Evolutionary conservation across 2,113 vertebrate genomes (phyloP).

Genomic region (Hippocampus comes): DNA sequence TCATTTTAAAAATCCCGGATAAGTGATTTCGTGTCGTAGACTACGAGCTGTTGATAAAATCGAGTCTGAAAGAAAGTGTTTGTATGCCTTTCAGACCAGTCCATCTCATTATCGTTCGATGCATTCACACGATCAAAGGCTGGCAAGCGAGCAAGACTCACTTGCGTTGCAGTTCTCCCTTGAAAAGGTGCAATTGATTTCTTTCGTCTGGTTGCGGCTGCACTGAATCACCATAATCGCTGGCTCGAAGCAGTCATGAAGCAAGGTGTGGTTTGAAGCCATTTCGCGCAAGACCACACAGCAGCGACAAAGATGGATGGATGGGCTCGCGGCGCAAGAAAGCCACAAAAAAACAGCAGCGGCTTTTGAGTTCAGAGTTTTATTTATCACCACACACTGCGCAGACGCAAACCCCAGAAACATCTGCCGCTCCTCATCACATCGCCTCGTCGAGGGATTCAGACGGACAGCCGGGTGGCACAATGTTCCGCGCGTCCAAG

Average conservation of each 20-base stretch:
- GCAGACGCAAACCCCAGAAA: slow-evolving; percentile 19
- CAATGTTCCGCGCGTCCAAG: slow-evolving; percentile 31
- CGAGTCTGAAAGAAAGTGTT: background rate
- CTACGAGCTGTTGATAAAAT: too few species aligned
- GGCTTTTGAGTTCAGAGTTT: slow-evolving; percentile 19
- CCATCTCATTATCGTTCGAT: too few species aligned
- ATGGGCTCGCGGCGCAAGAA: background rate
- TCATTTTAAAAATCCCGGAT: too few species aligned
- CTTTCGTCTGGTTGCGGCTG: slow-evolving; percentile 6
- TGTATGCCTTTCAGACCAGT: too few species aligned
- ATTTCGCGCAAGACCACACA: slow-evolving; percentile 24
- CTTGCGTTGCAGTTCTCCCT: slow-evolving; percentile 32
- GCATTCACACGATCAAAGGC: too few species aligned
- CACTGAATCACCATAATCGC: slow-evolving; percentile 21
- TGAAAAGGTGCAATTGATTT: slow-evolving; percentile 5
- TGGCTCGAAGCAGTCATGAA: slow-evolving; percentile 26
- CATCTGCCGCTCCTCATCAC: slow-evolving; percentile 53
- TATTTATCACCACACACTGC: slow-evolving; percentile 8
- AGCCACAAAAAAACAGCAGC: slow-evolving; percentile 11
- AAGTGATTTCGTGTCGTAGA: too few species aligned
- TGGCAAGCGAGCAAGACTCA: slow-evolving; percentile 2
- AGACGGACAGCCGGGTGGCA: slow-evolving; percentile 54
- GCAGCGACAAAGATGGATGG: slow-evolving; percentile 20
- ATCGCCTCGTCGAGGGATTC: slow-evolving; percentile 48
- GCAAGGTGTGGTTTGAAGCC: slow-evolving; percentile 10